phyloP scores from a whole-genome alignment of 2,797 vertebrate genomes.

The Ceryle rudis region DNA sequence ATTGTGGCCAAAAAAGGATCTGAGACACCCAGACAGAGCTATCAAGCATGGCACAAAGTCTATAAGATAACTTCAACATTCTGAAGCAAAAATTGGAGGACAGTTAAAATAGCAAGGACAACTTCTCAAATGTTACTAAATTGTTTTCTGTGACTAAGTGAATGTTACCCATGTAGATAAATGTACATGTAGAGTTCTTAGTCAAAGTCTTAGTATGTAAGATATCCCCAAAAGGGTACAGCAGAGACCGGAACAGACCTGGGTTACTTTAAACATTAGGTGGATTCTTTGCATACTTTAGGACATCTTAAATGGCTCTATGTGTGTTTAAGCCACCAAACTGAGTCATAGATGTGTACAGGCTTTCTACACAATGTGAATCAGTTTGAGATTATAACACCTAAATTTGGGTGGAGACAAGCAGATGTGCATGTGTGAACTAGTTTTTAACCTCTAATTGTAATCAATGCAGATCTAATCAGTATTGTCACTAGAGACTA shows the following conservation, averaged over 20 bases:
- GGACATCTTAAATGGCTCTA: neutral
- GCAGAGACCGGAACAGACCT: neutral
- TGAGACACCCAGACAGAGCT: neutral
- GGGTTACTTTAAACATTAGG: neutral
- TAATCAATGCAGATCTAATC: neutral
- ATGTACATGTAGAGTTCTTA: neutral
- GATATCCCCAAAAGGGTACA: neutral
- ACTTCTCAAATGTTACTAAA: neutral
- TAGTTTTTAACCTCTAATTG: neutral
- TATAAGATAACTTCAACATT: neutral
- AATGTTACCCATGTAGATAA: neutral
- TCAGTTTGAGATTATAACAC: neutral
- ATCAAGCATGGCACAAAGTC: neutral
- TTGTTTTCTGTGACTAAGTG: neutral
- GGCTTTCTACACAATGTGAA: neutral
- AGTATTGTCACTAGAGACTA: neutral
- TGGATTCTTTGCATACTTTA: accelerated
- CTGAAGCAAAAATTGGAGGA: neutral
- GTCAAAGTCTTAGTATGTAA: neutral
- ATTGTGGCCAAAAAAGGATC: neutral
- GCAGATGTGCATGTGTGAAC: neutral
- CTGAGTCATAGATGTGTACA: neutral
- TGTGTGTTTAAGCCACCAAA: neutral
- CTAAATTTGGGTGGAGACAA: neutral
- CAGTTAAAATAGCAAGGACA: neutral